Evolutionary conservation across 1,140 invertebrate genomes (phyloP).

Genomic region (Drosophila serrata): DNA sequence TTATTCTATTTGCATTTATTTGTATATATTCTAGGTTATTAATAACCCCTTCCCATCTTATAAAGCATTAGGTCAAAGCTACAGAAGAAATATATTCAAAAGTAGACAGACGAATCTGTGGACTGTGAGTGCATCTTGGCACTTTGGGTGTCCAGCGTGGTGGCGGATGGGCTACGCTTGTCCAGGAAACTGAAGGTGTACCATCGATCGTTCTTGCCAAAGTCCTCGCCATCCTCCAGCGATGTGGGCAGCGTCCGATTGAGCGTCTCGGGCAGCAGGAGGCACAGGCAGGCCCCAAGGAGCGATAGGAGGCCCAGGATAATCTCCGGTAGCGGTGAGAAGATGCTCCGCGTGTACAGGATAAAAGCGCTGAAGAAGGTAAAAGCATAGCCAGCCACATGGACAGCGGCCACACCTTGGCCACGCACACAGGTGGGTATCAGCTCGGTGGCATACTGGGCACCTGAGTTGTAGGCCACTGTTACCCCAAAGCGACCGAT

Average conservation of each 20-base stretch:
- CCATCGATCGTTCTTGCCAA: slow-evolving; percentile 87
- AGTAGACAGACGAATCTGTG: slow-evolving; percentile 43
- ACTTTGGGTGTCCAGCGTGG: slow-evolving; percentile 35
- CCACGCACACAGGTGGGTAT: slow-evolving; percentile 89
- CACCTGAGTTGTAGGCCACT: slow-evolving; percentile 88
- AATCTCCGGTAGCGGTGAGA: slow-evolving; percentile 86
- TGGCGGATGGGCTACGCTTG: slow-evolving; percentile 62
- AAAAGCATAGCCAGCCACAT: slow-evolving; percentile 87
- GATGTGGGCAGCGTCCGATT: slow-evolving; percentile 87
- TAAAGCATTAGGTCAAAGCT: slow-evolving; percentile 2
- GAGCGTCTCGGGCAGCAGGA: slow-evolving; percentile 77
- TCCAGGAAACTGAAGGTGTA: slow-evolving; percentile 74
- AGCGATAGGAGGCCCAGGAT: slow-evolving; percentile 86
- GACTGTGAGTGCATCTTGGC: slow-evolving; percentile 45
- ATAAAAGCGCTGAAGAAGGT: slow-evolving; percentile 79
- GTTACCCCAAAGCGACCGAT: slow-evolving; percentile 88
- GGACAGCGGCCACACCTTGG: slow-evolving; percentile 87
- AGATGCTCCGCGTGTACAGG: slow-evolving; percentile 82
- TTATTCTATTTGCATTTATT: not conserved
- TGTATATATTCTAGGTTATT: slow-evolving; percentile 3
- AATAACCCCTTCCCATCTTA: not conserved
- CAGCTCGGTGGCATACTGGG: slow-evolving; percentile 89
- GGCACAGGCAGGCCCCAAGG: slow-evolving; percentile 86
- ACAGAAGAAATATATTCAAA: slow-evolving; percentile 22
- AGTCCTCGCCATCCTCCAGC: slow-evolving; percentile 87